These are phyloP conservation scores for Drosophila rhopaloa DNA, from an alignment of 1,140 invertebrate genomes.

Conservation along the genomic window DNA sequence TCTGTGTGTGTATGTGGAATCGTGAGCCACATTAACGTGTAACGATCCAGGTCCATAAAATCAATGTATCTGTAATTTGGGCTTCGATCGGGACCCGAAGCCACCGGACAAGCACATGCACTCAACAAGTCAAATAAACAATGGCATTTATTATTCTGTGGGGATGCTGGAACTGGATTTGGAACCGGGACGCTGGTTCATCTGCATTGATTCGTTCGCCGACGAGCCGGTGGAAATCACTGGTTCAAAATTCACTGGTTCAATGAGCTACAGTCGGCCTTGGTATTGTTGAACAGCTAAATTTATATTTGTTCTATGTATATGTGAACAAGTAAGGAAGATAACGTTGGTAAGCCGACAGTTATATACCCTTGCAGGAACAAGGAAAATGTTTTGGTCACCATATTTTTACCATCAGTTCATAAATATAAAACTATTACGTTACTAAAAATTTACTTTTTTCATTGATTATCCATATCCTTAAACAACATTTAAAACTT, in stretches of 20 bases:
- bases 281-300: neutral
- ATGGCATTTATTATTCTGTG: constrained; percentile 54
- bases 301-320: too few relatives aligned
- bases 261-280: constrained; percentile 1
- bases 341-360: too few relatives aligned
- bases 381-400: too few relatives aligned
- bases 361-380: too few relatives aligned
- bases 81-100: constrained; percentile 25
- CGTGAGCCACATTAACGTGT: constrained; percentile 25
- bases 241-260: constrained; percentile 44
- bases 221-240: constrained; percentile 8
- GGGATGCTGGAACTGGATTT: constrained; percentile 60
- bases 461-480: too few relatives aligned
- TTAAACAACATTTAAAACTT: too few relatives aligned
- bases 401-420: too few relatives aligned
- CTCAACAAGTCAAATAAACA: constrained; percentile 71
- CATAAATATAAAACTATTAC: too few relatives aligned
- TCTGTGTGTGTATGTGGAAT: constrained; percentile 1
- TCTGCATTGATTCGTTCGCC: constrained; percentile 28
- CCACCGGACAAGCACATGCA: constrained; percentile 57
- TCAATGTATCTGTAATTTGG: constrained; percentile 27
- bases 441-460: too few relatives aligned
- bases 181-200: constrained; percentile 55
- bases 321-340: neutral
- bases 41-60: constrained; percentile 24